Conservation (phyloP, 2,113 vertebrate genomes). For the Platichthys stellatus region DNA sequence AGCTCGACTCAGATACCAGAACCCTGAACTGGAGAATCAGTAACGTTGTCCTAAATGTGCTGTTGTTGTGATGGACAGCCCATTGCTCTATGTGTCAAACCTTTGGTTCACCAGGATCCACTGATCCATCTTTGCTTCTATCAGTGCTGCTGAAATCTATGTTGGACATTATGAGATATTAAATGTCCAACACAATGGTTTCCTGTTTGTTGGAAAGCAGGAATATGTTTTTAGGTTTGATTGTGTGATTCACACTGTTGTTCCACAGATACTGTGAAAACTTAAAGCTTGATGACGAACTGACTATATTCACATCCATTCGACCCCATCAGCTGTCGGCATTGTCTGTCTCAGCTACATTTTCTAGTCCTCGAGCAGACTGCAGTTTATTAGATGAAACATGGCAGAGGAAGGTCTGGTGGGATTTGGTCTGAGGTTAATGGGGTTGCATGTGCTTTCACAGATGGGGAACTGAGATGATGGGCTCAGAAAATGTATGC, state of each 20-base stretch:
- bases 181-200: background rate
- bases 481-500: background rate
- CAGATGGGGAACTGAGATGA: conserved; percentile 7
- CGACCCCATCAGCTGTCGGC: background rate
- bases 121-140: conserved; percentile 1
- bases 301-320: background rate
- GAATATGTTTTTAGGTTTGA: too few species aligned
- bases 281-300: background rate
- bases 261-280: background rate
- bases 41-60: too few species aligned
- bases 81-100: background rate
- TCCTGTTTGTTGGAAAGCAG: conserved; percentile 4
- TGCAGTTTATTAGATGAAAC: conserved; percentile 10
- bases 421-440: conserved; percentile 24
- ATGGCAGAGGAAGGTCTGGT: conserved; percentile 3
- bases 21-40: too few species aligned
- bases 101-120: background rate
- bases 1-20: too few species aligned
- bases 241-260: background rate
- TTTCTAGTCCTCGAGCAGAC: background rate
- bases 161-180: conserved; percentile 14
- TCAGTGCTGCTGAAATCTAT: background rate
- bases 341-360: background rate
- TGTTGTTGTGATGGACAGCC: background rate
- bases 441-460: conserved; percentile 25